phyloP scores from a whole-genome alignment of 2,797 vertebrate genomes.

The Crenuchus spilurus region DNA sequence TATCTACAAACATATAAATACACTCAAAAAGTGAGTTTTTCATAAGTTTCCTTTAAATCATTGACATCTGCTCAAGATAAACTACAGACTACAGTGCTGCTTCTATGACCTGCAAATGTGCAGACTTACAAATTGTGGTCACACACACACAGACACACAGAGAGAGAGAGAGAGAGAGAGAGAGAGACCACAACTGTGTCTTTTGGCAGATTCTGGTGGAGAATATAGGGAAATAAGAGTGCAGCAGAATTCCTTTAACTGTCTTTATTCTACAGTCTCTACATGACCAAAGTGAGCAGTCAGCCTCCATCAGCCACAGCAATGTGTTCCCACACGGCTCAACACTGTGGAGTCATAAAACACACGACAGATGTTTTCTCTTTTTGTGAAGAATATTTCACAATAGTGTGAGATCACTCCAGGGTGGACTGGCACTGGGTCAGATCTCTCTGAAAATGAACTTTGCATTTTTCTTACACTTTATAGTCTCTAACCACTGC shows the following conservation, averaged over 20 bases:
- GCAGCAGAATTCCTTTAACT: neutral
- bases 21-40: no score
- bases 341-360: neutral
- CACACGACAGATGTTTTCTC: slow-evolving; percentile 4
- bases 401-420: slow-evolving; percentile 15
- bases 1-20: no score
- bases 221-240: neutral
- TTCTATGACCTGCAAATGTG: neutral
- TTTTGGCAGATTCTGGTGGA: neutral
- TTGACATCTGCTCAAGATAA: no score
- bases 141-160: neutral
- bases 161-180: neutral
- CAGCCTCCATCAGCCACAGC: neutral
- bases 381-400: slow-evolving; percentile 20
- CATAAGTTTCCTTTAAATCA: no score
- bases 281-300: neutral
- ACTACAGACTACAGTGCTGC: neutral
- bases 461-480: slow-evolving; percentile 6
- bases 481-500: slow-evolving; percentile 15
- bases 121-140: neutral
- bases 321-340: neutral
- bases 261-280: neutral
- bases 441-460: slow-evolving; percentile 14
- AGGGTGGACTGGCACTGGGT: slow-evolving; percentile 3
- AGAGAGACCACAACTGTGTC: neutral